These are phyloP conservation scores for Cotesia congregata DNA, from an alignment of 2,888 invertebrate species.

Conservation along the genomic window DNA sequence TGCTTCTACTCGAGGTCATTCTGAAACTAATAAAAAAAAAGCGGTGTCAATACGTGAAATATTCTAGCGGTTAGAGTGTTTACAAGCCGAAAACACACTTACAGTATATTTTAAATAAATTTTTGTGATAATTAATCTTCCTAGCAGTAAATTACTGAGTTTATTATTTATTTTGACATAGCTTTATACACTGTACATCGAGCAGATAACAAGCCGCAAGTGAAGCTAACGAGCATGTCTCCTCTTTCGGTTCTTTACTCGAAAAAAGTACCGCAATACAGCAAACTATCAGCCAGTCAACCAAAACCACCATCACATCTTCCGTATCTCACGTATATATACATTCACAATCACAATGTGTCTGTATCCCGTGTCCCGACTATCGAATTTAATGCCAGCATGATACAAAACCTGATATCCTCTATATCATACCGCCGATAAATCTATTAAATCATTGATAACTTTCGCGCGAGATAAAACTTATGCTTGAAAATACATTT, in stretches of 20 bases:
- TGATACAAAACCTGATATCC: not conserved
- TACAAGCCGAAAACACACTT: no score
- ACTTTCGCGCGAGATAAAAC: not conserved
- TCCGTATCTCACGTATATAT: not conserved
- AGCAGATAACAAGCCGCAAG: not conserved
- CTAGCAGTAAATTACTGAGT: no score
- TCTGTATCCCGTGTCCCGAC: not conserved
- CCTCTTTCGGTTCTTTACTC: not conserved
- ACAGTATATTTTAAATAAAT: no score
- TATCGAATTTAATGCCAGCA: not conserved
- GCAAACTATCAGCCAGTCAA: conserved; percentile 9
- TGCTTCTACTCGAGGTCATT: no score
- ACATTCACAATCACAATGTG: not conserved
- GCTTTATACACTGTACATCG: not conserved
- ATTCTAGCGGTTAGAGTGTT: no score
- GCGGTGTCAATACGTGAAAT: no score
- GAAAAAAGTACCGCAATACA: not conserved
- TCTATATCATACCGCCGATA: not conserved
- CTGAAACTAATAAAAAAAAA: no score
- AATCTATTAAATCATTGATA: not conserved
- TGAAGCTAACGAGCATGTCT: conserved; percentile 7
- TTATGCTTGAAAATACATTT: not conserved
- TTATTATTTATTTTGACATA: not conserved
- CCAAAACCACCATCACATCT: not conserved
- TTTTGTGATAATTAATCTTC: no score